Evolutionary conservation across 2,797 vertebrate species (phyloP).

Genomic region (Chelon auratus): DNA sequence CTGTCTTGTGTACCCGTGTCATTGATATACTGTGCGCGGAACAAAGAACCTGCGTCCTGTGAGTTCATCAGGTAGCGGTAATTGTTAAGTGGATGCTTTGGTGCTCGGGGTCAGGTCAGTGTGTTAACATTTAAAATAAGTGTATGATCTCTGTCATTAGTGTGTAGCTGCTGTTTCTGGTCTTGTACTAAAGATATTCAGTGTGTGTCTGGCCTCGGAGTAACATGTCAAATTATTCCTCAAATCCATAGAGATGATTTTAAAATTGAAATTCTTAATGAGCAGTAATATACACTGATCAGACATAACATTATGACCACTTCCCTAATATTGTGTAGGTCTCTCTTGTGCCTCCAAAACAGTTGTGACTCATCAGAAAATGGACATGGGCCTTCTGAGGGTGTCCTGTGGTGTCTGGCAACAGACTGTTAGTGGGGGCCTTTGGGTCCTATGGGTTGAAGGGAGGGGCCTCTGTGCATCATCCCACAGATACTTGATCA

Average conservation of each 20-base stretch:
- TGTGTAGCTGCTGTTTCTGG: background rate
- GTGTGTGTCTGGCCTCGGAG: background rate
- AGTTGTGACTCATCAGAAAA: too few species aligned
- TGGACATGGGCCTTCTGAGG: too few species aligned
- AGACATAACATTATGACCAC: background rate
- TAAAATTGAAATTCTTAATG: background rate
- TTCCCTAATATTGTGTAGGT: too few species aligned
- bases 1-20: constrained; percentile 75
- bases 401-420: too few species aligned
- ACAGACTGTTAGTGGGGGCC: too few species aligned
- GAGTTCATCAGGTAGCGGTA: constrained; percentile 71
- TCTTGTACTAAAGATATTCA: background rate
- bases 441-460: too few species aligned
- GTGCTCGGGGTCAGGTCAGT: constrained; percentile 1
- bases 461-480: too few species aligned
- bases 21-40: constrained; percentile 75
- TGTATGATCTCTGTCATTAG: constrained; percentile 21
- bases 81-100: constrained; percentile 35
- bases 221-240: background rate
- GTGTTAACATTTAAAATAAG: constrained; percentile 31
- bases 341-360: too few species aligned
- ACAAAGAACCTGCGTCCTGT: constrained; percentile 59
- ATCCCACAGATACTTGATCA: too few species aligned
- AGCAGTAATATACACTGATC: background rate
- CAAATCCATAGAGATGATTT: background rate